These are phyloP conservation scores for Hypselothyrea guttata DNA, from an alignment of 2,888 invertebrate species.

Conservation along the genomic window DNA sequence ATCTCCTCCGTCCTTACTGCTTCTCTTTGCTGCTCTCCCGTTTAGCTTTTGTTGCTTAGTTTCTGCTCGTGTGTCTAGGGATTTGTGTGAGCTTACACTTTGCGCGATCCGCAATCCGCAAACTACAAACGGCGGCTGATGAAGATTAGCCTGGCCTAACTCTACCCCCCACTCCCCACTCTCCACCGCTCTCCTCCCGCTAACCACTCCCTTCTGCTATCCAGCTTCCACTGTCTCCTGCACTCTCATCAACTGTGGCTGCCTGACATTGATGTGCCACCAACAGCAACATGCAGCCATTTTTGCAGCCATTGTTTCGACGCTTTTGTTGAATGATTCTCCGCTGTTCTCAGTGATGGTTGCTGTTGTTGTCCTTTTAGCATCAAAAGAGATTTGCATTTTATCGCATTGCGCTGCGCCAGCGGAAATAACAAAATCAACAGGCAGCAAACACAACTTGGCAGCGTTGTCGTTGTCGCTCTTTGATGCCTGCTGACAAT, in stretches of 20 bases:
- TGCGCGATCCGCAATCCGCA: slow-evolving; percentile 45
- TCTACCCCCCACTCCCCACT: too few relatives aligned
- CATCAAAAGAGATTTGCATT: slow-evolving; percentile 77
- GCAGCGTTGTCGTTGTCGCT: slow-evolving; percentile 43
- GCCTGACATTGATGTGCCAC: slow-evolving; percentile 64
- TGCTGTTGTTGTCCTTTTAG: slow-evolving; percentile 70
- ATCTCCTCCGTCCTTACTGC: neutral
- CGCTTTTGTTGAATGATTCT: slow-evolving; percentile 42
- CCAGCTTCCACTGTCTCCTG: slow-evolving; percentile 6
- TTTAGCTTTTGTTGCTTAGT: neutral
- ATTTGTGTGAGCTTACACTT: slow-evolving; percentile 76
- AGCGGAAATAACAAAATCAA: slow-evolving; percentile 69
- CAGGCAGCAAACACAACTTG: slow-evolving; percentile 26
- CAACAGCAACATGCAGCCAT: slow-evolving; percentile 61
- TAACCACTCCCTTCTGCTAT: too few relatives aligned
- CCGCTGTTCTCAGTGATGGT: slow-evolving; percentile 13
- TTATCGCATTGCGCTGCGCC: slow-evolving; percentile 69
- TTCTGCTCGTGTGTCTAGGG: slow-evolving; percentile 54
- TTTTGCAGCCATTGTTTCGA: slow-evolving; percentile 61
- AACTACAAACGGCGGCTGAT: slow-evolving; percentile 78
- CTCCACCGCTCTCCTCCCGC: too few relatives aligned
- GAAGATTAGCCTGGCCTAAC: slow-evolving; percentile 72
- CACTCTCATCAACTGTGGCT: slow-evolving; percentile 20
- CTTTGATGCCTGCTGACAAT: slow-evolving; percentile 54
- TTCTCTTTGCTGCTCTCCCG: neutral